These are phyloP conservation scores for Anneissia japonica DNA, from an alignment of 35 echinoderm and acorn worm genomes.

Conservation along the genomic window DNA sequence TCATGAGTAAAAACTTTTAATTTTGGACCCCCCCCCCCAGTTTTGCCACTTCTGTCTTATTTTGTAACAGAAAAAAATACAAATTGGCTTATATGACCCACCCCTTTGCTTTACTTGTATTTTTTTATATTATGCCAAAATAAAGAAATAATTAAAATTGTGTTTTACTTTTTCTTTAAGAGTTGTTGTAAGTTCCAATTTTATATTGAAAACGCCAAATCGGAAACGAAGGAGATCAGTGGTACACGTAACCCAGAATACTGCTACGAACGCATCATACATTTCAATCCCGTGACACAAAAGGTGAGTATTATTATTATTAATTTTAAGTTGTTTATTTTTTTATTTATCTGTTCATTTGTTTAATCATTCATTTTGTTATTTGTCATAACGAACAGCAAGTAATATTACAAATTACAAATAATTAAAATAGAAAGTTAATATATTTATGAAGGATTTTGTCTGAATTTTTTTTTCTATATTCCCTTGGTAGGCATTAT, in stretches of 20 bases:
- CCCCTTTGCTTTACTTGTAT: background rate
- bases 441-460: too few species aligned
- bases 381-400: too few species aligned
- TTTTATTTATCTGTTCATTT: too few species aligned
- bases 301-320: too few species aligned
- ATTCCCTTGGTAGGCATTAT: background rate
- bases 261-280: conserved; percentile 46
- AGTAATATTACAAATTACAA: too few species aligned
- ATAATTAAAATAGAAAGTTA: too few species aligned
- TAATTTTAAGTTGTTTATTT: too few species aligned
- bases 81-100: background rate
- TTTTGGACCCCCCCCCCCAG: background rate
- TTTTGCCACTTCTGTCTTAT: background rate
- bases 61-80: background rate
- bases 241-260: conserved; percentile 87
- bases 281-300: conserved; percentile 53
- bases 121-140: background rate
- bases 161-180: conserved; percentile 19
- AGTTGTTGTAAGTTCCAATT: conserved; percentile 83
- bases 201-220: conserved; percentile 51
- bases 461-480: too few species aligned
- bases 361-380: too few species aligned
- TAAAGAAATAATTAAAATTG: background rate
- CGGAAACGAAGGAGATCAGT: conserved; percentile 30
- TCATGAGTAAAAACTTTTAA: background rate